Evolutionary conservation across 2,113 vertebrate species (phyloP).

Genomic region (Rhabdornis inornatus): DNA sequence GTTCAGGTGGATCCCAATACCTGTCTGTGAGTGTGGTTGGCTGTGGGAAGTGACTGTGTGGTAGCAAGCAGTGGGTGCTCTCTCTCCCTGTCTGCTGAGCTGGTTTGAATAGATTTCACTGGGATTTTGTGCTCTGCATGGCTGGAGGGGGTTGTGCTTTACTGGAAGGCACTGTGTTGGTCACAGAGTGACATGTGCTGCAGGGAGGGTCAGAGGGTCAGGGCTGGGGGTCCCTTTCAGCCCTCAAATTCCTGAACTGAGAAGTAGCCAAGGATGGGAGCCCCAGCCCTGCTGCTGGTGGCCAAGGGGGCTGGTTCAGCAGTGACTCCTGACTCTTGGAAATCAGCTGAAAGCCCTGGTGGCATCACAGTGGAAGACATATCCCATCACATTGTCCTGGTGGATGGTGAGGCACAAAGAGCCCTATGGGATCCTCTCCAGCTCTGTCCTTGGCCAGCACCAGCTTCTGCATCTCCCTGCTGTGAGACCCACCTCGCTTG

Average conservation of each 20-base stretch:
- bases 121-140: accelerated
- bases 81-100: not conserved
- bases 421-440: not conserved
- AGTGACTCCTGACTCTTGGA: not conserved
- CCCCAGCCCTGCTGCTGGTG: accelerated
- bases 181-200: not conserved
- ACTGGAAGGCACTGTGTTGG: not conserved
- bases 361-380: accelerated
- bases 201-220: not conserved
- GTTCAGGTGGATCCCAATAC: not conserved
- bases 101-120: not conserved
- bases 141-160: not conserved
- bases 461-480: not conserved
- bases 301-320: not conserved
- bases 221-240: not conserved
- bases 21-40: not conserved
- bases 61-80: not conserved
- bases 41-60: not conserved
- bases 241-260: not conserved
- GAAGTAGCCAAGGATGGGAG: not conserved
- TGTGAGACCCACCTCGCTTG: accelerated
- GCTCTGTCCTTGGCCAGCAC: not conserved
- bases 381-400: not conserved
- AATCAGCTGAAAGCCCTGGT: accelerated
- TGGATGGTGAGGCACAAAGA: not conserved